A percentile compares a stretch with the other conserved stretches of the same genome.
These are phyloP conservation scores for Lepus americanus DNA, from an alignment of 2,113 vertebrate genomes.

Conservation along the genomic window DNA sequence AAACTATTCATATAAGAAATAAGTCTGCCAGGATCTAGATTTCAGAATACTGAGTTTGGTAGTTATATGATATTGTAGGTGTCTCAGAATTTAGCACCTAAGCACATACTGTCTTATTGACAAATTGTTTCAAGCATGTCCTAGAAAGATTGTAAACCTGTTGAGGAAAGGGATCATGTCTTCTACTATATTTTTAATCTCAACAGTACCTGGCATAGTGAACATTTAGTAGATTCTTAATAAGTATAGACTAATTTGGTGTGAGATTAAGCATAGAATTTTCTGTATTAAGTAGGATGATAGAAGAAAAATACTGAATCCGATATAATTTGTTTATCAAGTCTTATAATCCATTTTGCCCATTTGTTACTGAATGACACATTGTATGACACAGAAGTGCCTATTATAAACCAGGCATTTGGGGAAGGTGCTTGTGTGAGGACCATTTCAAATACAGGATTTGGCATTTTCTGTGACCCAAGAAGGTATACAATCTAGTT, in stretches of 20 bases:
- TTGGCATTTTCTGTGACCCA: not conserved
- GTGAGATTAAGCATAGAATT: slow-evolving; percentile 7
- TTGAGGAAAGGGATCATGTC: not conserved
- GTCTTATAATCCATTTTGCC: slow-evolving; percentile 11
- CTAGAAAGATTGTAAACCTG: slow-evolving; percentile 19
- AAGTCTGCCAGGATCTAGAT: slow-evolving; percentile 13
- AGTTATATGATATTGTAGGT: slow-evolving; percentile 2
- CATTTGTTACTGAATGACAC: not conserved
- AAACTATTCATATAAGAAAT: slow-evolving; percentile 28
- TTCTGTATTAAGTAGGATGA: not conserved
- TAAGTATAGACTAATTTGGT: not conserved
- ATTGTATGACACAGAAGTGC: not conserved
- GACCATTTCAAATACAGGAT: not conserved
- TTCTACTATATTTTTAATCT: not conserved
- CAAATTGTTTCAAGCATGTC: not conserved
- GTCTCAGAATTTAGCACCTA: slow-evolving; percentile 29
- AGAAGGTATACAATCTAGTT: not conserved
- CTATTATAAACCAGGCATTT: not conserved
- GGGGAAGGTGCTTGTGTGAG: not conserved
- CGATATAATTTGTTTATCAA: slow-evolving; percentile 27
- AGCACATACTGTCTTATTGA: slow-evolving; percentile 2
- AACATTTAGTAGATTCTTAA: not conserved
- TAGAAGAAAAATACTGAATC: not conserved
- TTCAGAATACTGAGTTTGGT: slow-evolving; percentile 46
- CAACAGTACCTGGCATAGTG: not conserved